Evolutionary conservation across 2,888 invertebrate species (phyloP), one percentile per base, ranked within the genome.

Genomic region (Xestia rhomboidea): DNA sequence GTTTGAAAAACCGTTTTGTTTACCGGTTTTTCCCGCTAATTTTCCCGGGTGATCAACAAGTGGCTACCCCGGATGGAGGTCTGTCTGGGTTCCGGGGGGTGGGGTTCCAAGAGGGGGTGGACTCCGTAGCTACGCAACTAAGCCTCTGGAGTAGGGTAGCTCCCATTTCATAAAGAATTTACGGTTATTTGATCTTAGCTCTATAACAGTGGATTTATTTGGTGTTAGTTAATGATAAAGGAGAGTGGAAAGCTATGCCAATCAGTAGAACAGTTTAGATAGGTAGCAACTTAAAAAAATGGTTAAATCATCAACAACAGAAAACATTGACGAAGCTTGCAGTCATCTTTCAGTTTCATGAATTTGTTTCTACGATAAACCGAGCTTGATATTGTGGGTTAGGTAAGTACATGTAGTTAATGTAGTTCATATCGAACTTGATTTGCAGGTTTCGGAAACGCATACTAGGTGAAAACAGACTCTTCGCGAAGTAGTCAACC

Each of bases 1-100:
- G 15, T 41, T 62, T 41, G 13, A 60, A 38, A 80, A 85, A 68
- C 46, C 68, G 63, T 76, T 83, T 83, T 83, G 83, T 83, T 88
- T 85, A 82, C 83, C 38, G 72, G 73, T 81, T 87, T 87, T 88
- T 75, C 67, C 84, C 81, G 87, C 79, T 81, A 86, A 89, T 88
- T 90, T 89, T 83, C 89, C 85, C 57, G 82, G 83, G 49, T 79
- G 87, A 90, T 91, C 92, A 92, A 92, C 92, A 92, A 92, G 92
- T 92, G 92, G 88, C 76, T 84, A 74, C 86, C 87, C 84, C 44
- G 77, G 88, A 81, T 77, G 75, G 69, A 86, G 86, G 87, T 87
- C 77, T 80, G 77, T 80, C 87, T 79, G 78, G 83, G 77, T 69
- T 72, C 62, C 63, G 49, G 64, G 51, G 41, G 44, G 57, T 21